phyloP scores from a whole-genome alignment of 2,888 invertebrate species.

The Seladonia tumulorum region DNA sequence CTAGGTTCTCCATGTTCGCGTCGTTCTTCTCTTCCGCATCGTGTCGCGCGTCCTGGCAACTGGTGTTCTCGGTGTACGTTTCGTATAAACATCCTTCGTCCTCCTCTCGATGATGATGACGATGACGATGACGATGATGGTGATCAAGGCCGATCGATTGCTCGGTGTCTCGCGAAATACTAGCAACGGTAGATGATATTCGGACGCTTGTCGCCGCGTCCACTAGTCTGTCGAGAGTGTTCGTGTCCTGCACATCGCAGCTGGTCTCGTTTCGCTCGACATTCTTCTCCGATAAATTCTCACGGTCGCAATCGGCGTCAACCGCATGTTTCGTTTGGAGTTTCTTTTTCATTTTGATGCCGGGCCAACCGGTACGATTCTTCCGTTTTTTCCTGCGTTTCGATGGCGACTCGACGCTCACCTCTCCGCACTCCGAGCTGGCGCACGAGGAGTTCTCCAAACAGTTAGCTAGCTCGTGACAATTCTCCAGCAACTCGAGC shows the following conservation, averaged over 20 bases:
- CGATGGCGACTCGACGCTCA: slow-evolving; percentile 76
- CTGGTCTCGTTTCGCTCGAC: neutral
- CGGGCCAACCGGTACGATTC: slow-evolving; percentile 94
- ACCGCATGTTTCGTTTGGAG: slow-evolving; percentile 57
- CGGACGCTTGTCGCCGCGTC: slow-evolving; percentile 11
- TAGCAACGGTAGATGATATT: neutral
- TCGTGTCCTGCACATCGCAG: slow-evolving; percentile 23
- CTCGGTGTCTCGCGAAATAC: slow-evolving; percentile 1
- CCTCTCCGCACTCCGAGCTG: slow-evolving; percentile 82
- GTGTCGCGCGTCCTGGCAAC: slow-evolving; percentile 16
- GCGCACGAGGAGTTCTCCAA: slow-evolving; percentile 82
- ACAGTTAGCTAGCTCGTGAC: slow-evolving; percentile 76
- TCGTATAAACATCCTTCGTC: slow-evolving; percentile 25
- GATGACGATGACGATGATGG: neutral
- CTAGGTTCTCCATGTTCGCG: slow-evolving; percentile 25
- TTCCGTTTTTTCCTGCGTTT: slow-evolving; percentile 88
- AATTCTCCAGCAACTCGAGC: slow-evolving; percentile 81
- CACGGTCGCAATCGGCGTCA: slow-evolving; percentile 65
- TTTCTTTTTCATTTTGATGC: slow-evolving; percentile 72
- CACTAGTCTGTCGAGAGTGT: slow-evolving; percentile 17
- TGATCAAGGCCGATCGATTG: slow-evolving; percentile 26
- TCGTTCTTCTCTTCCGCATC: slow-evolving; percentile 29
- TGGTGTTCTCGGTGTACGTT: slow-evolving; percentile 9
- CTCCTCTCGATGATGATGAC: neutral
- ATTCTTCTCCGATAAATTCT: slow-evolving; percentile 39